phyloP scores from a whole-genome alignment of 2,888 invertebrate species.

The Corythucha ciliata region DNA sequence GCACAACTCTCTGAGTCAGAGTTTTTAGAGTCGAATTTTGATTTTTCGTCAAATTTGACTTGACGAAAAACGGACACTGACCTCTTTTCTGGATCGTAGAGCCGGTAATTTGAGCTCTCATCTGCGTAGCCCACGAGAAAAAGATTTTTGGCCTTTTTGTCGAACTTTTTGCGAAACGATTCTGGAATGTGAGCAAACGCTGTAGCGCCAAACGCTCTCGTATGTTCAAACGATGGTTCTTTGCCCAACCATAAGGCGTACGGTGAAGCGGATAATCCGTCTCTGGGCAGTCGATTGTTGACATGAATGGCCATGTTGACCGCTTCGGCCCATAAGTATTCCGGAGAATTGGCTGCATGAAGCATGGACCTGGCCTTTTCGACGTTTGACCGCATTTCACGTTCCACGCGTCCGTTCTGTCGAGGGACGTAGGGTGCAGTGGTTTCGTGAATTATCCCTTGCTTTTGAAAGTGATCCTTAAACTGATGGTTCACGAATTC shows the following conservation, averaged over 20 bases:
- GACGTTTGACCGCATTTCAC: constrained; percentile 35
- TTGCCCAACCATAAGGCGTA: neutral
- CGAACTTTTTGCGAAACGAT: constrained; percentile 3
- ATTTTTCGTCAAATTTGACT: no score
- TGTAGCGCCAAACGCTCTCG: constrained; percentile 1
- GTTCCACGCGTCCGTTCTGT: constrained; percentile 36
- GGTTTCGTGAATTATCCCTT: constrained; percentile 32
- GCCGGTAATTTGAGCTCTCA: constrained; percentile 7
- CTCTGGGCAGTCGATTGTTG: constrained; percentile 46
- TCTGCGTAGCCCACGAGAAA: constrained; percentile 9
- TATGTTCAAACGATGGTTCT: neutral
- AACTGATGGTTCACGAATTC: constrained; percentile 34
- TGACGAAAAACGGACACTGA: no score
- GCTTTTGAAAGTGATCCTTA: constrained; percentile 30
- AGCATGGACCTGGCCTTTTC: constrained; percentile 35
- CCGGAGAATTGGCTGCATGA: constrained; percentile 29
- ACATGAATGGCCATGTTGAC: constrained; percentile 30
- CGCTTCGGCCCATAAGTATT: constrained; percentile 33
- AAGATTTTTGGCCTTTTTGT: constrained; percentile 1
- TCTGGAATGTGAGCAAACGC: neutral
- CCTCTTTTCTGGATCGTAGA: constrained; percentile 1
- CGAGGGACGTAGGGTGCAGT: constrained; percentile 35
- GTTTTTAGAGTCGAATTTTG: no score
- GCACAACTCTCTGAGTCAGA: no score
- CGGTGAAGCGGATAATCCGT: constrained; percentile 48